Base-by-base conservation (phyloP, 2,797 vertebrate species). In the Girardinus metallicus region DNA sequence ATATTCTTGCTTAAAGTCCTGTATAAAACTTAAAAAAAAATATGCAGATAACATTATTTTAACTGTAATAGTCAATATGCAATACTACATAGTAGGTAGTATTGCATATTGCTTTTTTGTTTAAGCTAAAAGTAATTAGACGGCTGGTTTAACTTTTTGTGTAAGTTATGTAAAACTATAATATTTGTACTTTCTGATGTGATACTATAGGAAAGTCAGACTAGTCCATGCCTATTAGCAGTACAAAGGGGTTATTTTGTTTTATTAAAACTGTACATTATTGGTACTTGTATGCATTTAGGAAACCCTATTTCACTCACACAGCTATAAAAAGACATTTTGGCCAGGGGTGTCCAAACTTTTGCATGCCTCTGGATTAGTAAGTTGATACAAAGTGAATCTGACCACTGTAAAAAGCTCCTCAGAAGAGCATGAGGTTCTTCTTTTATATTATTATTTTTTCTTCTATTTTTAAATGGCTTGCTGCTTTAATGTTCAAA, bases 401-500 rank as follows among this genome's bases (percentile, higher is more conserved):
- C 43, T 39, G 10, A 76, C 60, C 26, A 26, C 1, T 26, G 12
- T 31, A 80, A 72, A 41, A 43, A 73, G 36, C n/a, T 34, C n/a
- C 12, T 36, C 34, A 51, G 73, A 57, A n/a, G 26, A 62, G 18
- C 10, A 44, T 10, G n/a, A 46, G 2, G 51, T 57, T 78, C 34
- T 34, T 75, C 53, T 57, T 82, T 44, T 10, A 78, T 46, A 57
- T 51, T 41, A 1, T 21, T 9, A 23, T 4, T 23, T 3, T 15
- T 23, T 55, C 51, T 76, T 13, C 55, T 71, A 26, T 12, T 72
- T 79, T 77, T 66, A 81, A 82, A 18, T 34, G 3, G 44, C 49
- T 21, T 75, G 26, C 66, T 74, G n/a, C 62, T 49, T 44, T 62
- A 78, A 81, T 43, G 74, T 82, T 87, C 51, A 85, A 83, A 87